A percentile compares a stretch with the other conserved stretches of the same genome.
These are phyloP conservation scores for Paedocypris micromegethes DNA, from an alignment of 2,797 vertebrate species.

Conservation along the genomic window DNA sequence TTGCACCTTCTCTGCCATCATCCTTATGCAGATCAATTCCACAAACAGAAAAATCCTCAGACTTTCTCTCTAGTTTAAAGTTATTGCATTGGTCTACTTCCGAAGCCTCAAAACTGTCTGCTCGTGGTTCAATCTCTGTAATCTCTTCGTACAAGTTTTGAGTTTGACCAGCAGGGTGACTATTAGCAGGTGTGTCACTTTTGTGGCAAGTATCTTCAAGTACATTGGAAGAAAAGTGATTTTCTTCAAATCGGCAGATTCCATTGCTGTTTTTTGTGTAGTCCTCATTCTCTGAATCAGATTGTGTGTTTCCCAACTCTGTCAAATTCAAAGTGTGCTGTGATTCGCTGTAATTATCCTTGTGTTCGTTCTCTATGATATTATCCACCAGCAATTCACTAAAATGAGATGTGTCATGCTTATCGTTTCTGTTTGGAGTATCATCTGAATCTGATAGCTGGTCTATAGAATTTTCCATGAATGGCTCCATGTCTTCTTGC, in stretches of 20 bases:
- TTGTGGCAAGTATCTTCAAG: slow-evolving; percentile 41
- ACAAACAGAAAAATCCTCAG: slow-evolving; percentile 31
- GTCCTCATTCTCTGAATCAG: slow-evolving; percentile 57
- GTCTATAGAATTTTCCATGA: slow-evolving; percentile 21
- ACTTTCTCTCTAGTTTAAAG: slow-evolving; percentile 45
- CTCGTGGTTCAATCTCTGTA: slow-evolving; percentile 31
- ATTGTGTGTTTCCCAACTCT: slow-evolving; percentile 52
- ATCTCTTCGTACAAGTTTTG: slow-evolving; percentile 42
- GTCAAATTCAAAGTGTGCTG: slow-evolving; percentile 58
- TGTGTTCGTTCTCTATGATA: slow-evolving; percentile 50
- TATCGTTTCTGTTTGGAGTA: slow-evolving; percentile 44
- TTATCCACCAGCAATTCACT: slow-evolving; percentile 33
- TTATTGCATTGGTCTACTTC: slow-evolving; percentile 35
- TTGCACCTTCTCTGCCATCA: slow-evolving; percentile 43
- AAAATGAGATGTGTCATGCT: slow-evolving; percentile 46
- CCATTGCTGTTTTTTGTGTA: slow-evolving; percentile 53
- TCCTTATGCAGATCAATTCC: slow-evolving; percentile 38
- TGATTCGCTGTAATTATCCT: slow-evolving; percentile 26
- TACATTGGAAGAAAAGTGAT: slow-evolving; percentile 32
- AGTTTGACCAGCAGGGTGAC: slow-evolving; percentile 47
- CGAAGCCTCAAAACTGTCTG: slow-evolving; percentile 37
- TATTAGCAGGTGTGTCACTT: slow-evolving; percentile 44
- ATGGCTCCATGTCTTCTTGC: slow-evolving; percentile 44
- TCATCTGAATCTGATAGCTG: slow-evolving; percentile 43
- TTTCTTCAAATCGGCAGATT: slow-evolving; percentile 46